phyloP scores from a whole-genome alignment of 1,140 invertebrate species.

The Leptinotarsa undecemlineata region DNA sequence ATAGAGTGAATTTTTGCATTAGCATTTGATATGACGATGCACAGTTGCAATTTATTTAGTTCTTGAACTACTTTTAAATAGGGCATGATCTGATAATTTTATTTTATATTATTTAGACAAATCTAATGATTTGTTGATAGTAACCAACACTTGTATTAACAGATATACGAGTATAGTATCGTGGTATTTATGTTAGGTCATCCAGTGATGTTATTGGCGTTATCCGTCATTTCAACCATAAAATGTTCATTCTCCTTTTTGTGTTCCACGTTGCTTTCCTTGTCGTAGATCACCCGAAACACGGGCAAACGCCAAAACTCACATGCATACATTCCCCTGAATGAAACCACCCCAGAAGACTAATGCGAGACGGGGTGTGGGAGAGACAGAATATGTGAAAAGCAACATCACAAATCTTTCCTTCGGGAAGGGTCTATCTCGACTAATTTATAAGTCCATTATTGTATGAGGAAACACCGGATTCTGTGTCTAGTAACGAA shows the following conservation, averaged over 20 bases:
- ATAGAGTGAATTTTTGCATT: too few relatives aligned
- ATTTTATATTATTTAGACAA: too few relatives aligned
- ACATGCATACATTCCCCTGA: background rate
- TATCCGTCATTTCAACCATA: background rate
- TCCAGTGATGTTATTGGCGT: too few relatives aligned
- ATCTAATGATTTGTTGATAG: too few relatives aligned
- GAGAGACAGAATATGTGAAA: background rate
- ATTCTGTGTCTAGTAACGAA: background rate
- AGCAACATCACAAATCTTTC: slow-evolving; percentile 8
- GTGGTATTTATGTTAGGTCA: too few relatives aligned
- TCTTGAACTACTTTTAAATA: too few relatives aligned
- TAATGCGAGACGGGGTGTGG: background rate
- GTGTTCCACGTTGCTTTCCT: background rate
- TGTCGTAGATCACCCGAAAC: background rate
- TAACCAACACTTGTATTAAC: too few relatives aligned
- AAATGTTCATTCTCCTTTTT: background rate
- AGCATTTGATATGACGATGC: too few relatives aligned
- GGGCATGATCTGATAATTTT: too few relatives aligned
- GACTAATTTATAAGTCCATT: background rate
- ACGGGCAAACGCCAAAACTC: background rate
- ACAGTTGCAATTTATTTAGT: too few relatives aligned
- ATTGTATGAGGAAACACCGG: background rate
- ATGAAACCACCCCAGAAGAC: background rate
- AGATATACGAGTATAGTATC: too few relatives aligned
- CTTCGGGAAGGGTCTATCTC: background rate